phyloP scores from a whole-genome alignment of 2,797 vertebrate species.

The Balearica regulorum region DNA sequence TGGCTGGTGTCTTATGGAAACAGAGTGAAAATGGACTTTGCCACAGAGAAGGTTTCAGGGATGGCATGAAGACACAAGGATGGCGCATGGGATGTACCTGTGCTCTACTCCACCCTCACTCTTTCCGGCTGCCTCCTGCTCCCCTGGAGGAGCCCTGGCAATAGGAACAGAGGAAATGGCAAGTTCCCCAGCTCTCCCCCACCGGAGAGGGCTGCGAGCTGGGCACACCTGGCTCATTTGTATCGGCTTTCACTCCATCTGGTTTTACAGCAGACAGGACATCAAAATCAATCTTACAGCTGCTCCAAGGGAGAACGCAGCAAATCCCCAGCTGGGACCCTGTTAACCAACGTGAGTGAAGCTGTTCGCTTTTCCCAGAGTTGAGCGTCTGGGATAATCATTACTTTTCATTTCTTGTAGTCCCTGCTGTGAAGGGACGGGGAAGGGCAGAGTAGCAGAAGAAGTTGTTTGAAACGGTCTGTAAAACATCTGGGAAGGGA shows the following conservation, averaged over 20 bases:
- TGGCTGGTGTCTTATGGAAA: background rate
- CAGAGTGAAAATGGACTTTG: background rate
- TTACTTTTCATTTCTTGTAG: background rate
- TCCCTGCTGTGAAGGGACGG: background rate
- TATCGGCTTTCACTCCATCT: background rate
- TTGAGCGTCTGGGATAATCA: background rate
- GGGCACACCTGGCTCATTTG: background rate
- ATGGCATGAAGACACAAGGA: background rate
- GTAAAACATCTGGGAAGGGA: background rate
- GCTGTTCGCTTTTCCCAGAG: background rate
- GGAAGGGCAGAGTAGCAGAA: background rate
- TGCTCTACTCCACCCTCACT: background rate
- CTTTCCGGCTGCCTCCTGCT: background rate
- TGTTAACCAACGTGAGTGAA: accelerated
- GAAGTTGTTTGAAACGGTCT: background rate
- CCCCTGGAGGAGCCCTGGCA: background rate
- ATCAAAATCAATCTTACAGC: background rate
- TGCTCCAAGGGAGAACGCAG: background rate
- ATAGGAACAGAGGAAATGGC: background rate
- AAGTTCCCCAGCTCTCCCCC: background rate
- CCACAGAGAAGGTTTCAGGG: background rate
- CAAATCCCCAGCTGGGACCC: background rate
- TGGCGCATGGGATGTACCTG: accelerated
- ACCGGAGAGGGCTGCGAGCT: accelerated
- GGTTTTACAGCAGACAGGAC: background rate